phyloP scores from a whole-genome alignment of 1,140 invertebrate genomes.

The Aplysia californica region DNA sequence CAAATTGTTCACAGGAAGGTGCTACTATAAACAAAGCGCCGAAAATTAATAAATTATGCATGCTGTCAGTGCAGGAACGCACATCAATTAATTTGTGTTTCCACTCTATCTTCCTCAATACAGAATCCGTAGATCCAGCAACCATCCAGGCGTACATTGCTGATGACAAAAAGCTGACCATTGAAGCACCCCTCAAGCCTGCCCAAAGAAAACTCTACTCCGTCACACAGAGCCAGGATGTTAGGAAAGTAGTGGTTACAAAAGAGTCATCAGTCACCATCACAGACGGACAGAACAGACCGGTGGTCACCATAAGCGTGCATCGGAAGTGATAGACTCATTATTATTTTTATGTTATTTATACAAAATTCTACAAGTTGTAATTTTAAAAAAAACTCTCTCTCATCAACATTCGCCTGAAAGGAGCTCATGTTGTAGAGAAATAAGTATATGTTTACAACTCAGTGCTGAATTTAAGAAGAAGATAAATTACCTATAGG shows the following conservation, averaged over 20 bases:
- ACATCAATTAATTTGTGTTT: not conserved
- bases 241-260: constrained; percentile 56
- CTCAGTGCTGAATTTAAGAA: no score
- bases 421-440: no score
- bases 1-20: no score
- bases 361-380: no score
- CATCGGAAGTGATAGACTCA: constrained; percentile 35
- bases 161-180: constrained; percentile 61
- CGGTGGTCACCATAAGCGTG: constrained; percentile 61
- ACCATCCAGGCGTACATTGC: constrained; percentile 63
- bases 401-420: no score
- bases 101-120: not conserved
- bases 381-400: no score
- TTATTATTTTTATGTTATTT: not conserved
- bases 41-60: no score
- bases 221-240: constrained; percentile 59
- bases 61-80: no score
- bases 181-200: constrained; percentile 65
- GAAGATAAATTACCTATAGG: no score
- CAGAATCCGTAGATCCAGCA: constrained; percentile 62
- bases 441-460: no score
- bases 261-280: constrained; percentile 62
- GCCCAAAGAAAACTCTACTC: constrained; percentile 52
- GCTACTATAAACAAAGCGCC: no score
- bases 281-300: constrained; percentile 52